Conservation (phyloP, 2,888 invertebrate genomes). For the Polymixis flavicincta region DNA sequence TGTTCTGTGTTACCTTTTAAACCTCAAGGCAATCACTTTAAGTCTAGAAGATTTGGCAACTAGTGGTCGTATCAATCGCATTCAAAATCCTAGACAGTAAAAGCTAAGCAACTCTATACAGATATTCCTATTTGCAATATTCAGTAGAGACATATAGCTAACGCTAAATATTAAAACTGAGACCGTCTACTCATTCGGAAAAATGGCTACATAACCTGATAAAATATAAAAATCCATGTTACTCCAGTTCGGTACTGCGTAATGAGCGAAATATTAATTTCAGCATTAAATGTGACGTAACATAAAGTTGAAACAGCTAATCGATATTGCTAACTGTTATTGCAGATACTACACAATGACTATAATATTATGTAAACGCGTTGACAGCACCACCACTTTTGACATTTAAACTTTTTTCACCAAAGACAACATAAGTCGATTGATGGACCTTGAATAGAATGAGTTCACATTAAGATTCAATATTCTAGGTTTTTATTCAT, state of each 20-base stretch:
- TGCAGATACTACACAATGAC: constrained; percentile 60
- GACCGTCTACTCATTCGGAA: constrained; percentile 2
- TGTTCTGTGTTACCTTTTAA: constrained; percentile 22
- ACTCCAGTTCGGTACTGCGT: constrained; percentile 30
- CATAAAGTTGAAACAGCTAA: constrained; percentile 52
- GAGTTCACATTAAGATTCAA: constrained; percentile 1
- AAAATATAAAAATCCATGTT: constrained; percentile 25
- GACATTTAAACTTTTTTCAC: constrained; percentile 42
- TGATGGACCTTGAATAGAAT: neutral
- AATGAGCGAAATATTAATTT: constrained; percentile 61
- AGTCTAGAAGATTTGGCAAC: constrained; percentile 7
- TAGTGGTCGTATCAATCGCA: constrained; percentile 13
- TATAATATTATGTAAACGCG: constrained; percentile 49
- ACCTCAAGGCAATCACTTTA: constrained; percentile 16
- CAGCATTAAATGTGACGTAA: constrained; percentile 59
- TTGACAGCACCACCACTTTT: constrained; percentile 44
- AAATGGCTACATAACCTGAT: constrained; percentile 23
- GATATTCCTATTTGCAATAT: neutral
- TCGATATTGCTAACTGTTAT: constrained; percentile 61
- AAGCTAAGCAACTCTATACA: neutral
- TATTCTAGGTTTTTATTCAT: neutral
- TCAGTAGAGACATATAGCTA: neutral
- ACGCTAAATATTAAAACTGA: neutral
- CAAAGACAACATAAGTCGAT: constrained; percentile 13
- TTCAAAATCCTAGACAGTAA: constrained; percentile 3